A percentile compares a stretch with the other conserved stretches of the same genome.
Evolutionary conservation across 2,888 invertebrate species (phyloP).

Genomic region (Patella caerulea): DNA sequence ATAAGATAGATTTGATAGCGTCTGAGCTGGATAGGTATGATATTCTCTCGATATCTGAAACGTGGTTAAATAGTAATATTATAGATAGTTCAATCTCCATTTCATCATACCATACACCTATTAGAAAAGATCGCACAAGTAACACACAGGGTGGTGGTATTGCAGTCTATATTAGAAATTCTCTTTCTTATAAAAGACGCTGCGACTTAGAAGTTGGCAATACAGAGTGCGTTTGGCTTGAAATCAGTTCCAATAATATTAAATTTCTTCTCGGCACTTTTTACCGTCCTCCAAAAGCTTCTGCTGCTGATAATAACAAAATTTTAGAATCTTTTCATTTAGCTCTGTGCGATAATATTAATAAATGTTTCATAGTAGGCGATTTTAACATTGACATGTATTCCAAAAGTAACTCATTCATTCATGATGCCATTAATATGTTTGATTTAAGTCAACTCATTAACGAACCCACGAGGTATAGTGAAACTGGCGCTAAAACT

Average conservation of each 20-base stretch:
- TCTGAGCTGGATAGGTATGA: not conserved
- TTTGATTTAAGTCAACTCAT: not conserved
- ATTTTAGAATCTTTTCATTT: constrained; percentile 9
- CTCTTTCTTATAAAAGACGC: not conserved
- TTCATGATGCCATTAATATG: constrained; percentile 2
- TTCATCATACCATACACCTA: not conserved
- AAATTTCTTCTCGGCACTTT: not conserved
- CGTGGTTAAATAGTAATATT: not conserved
- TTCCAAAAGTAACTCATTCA: not conserved
- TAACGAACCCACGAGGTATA: constrained; percentile 1
- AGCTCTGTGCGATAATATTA: not conserved
- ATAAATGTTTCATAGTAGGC: not conserved
- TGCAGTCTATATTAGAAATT: constrained; percentile 3
- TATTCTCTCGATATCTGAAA: not conserved
- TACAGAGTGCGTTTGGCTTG: constrained; percentile 11
- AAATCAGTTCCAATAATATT: not conserved
- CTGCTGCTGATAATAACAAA: not conserved
- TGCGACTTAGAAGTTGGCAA: constrained; percentile 1
- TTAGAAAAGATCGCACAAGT: not conserved
- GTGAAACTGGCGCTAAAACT: not conserved
- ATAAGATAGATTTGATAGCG: not conserved
- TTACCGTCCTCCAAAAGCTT: not conserved
- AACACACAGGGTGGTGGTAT: not conserved
- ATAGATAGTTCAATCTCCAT: not conserved
- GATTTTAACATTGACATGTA: not conserved